These are phyloP conservation scores for Formica aserva DNA, from an alignment of 2,888 invertebrate species.

Conservation along the genomic window DNA sequence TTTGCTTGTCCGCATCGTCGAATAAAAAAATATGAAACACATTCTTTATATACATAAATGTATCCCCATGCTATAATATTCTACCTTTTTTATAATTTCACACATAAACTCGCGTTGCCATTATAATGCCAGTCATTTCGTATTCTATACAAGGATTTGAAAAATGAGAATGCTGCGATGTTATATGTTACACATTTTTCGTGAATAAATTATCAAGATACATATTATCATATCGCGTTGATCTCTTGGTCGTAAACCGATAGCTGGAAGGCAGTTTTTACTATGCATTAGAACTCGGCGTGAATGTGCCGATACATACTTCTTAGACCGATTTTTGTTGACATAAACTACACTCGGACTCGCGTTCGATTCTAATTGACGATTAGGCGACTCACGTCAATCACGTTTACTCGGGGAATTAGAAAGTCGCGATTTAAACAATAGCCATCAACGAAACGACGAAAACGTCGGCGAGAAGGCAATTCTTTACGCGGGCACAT, in stretches of 20 bases:
- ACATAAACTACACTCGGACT: not conserved
- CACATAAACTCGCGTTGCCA: not conserved
- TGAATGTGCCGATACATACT: slow-evolving; percentile 8
- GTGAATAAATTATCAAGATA: slow-evolving; percentile 13
- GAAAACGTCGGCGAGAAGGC: not conserved
- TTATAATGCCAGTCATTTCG: not conserved
- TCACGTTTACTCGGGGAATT: slow-evolving; percentile 31
- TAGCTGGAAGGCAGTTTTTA: slow-evolving; percentile 13
- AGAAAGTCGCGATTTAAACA: slow-evolving; percentile 28
- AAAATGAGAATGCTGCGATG: not conserved
- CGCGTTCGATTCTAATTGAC: not conserved
- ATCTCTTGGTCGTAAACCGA: not conserved
- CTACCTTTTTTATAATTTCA: not conserved
- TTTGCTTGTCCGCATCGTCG: not conserved
- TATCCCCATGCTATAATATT: slow-evolving; percentile 5
- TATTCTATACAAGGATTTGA: not conserved
- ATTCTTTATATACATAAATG: not conserved
- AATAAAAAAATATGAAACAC: slow-evolving; percentile 8
- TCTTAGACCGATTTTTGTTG: slow-evolving; percentile 20
- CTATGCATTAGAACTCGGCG: not conserved
- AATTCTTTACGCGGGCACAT: not conserved
- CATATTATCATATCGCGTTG: not conserved
- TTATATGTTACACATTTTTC: slow-evolving; percentile 9
- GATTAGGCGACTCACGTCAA: slow-evolving; percentile 6
- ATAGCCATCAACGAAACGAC: slow-evolving; percentile 17